Evolutionary conservation across 2,113 vertebrate genomes (phyloP).

Genomic region (Rutilus rutilus): DNA sequence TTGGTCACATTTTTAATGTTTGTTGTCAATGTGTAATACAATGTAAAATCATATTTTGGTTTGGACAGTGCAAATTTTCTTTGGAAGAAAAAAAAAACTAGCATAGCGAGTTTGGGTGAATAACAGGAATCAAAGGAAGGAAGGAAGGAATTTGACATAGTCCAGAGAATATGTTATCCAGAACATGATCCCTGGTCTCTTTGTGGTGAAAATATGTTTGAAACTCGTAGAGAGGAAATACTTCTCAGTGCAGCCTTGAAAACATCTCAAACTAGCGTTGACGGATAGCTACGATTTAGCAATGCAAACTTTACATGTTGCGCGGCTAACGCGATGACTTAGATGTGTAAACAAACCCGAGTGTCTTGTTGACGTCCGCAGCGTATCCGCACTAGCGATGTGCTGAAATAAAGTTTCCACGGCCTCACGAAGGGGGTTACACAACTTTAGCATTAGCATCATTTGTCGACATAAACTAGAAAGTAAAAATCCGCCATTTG

Average conservation of each 20-base stretch:
- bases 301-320: constrained; percentile 64
- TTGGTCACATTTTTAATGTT: not conserved
- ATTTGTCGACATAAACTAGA: constrained; percentile 9
- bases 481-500: not conserved
- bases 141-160: constrained; percentile 24
- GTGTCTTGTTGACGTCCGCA: constrained; percentile 56
- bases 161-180: constrained; percentile 51
- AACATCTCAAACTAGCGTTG: constrained; percentile 51
- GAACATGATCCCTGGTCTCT: constrained; percentile 28
- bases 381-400: not conserved
- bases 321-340: constrained; percentile 69
- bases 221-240: constrained; percentile 53
- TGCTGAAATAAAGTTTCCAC: not conserved
- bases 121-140: constrained; percentile 3
- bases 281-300: constrained; percentile 36
- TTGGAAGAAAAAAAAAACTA: not conserved
- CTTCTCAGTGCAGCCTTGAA: constrained; percentile 30
- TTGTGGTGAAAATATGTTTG: constrained; percentile 41
- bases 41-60: constrained; percentile 4
- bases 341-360: constrained; percentile 71
- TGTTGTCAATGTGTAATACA: constrained; percentile 1
- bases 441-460: not conserved
- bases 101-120: not conserved
- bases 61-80: not conserved
- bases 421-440: not conserved